Evolutionary conservation across 2,113 vertebrate species (phyloP).

Genomic region (Furnarius figulus): DNA sequence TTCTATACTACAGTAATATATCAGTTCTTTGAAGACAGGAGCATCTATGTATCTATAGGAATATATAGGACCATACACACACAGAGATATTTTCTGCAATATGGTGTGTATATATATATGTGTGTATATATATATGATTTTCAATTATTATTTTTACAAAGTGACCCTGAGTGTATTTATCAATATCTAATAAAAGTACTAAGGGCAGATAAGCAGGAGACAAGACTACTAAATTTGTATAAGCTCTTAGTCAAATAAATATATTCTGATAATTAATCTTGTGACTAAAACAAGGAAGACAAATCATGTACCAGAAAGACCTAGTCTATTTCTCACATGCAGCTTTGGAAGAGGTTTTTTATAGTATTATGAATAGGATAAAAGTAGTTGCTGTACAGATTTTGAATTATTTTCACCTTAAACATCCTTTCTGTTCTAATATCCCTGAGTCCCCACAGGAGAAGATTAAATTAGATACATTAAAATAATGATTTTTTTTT

Average conservation of each 20-base stretch:
- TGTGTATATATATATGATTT: neutral
- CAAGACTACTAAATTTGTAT: neutral
- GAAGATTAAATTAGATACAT: neutral
- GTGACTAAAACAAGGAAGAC: neutral
- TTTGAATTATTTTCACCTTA: neutral
- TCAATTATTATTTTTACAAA: neutral
- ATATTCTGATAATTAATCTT: neutral
- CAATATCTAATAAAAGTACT: neutral
- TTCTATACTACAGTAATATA: neutral
- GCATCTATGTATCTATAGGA: neutral
- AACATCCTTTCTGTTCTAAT: neutral
- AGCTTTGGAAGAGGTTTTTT: neutral
- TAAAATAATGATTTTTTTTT: neutral
- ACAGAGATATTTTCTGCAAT: neutral
- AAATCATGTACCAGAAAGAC: neutral
- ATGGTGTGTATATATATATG: rapidly evolving
- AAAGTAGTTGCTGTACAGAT: neutral
- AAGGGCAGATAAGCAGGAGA: neutral
- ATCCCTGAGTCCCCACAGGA: neutral
- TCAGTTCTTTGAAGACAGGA: neutral
- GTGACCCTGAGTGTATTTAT: rapidly evolving
- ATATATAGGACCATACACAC: neutral
- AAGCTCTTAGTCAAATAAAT: neutral
- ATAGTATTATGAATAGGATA: neutral
- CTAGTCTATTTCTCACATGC: neutral